These are phyloP conservation scores for Morelia viridis DNA, from an alignment of 2,797 vertebrate genomes.

Conservation along the genomic window DNA sequence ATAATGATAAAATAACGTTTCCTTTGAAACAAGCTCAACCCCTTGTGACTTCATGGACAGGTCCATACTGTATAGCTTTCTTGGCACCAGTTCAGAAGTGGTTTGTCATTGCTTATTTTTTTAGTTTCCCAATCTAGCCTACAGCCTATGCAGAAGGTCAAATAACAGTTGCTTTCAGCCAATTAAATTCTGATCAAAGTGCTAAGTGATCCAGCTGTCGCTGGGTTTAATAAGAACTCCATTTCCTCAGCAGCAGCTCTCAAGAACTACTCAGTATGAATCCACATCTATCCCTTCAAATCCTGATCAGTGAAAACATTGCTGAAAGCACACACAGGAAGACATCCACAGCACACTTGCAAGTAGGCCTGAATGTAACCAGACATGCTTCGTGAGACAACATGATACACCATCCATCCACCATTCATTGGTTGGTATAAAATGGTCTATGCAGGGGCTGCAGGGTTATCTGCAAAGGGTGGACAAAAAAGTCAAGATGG, in stretches of 20 bases:
- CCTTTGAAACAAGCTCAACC: background rate
- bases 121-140: background rate
- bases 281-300: background rate
- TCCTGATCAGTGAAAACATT: background rate
- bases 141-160: slow-evolving; percentile 19
- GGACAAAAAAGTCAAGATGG: background rate
- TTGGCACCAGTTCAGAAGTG: slow-evolving; percentile 23
- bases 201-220: slow-evolving; percentile 24
- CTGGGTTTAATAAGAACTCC: background rate
- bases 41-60: background rate
- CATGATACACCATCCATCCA: background rate
- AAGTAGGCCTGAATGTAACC: background rate
- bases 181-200: slow-evolving; percentile 33
- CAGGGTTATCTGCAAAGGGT: background rate
- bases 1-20: background rate
- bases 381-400: background rate
- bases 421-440: background rate
- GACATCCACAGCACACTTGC: background rate
- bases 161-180: slow-evolving; percentile 34
- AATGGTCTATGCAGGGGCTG: background rate
- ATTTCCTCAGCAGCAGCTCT: background rate
- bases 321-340: background rate
- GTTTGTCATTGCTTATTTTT: background rate
- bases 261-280: background rate
- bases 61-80: background rate